Base-by-base conservation (phyloP, 1,140 invertebrate species). In the Drosophila rhopaloa region DNA sequence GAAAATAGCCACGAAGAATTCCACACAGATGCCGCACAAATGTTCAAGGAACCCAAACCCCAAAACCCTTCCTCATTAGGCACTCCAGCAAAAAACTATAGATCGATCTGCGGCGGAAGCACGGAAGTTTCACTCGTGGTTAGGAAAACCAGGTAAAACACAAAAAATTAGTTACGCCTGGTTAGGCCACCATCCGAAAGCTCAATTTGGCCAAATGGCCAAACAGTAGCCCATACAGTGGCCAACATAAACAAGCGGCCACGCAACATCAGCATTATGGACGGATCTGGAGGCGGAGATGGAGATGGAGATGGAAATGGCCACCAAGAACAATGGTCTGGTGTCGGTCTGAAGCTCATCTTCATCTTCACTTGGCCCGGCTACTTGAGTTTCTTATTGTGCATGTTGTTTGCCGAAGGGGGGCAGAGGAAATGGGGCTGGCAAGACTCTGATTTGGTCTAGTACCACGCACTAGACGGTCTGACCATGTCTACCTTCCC, bases 121-220 rank as follows among this genome's bases (percentile, higher is more conserved):
- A 37, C 63, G 57, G 57, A 86, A 76, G 79, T 72, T 86, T 81
- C 43, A 59, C 60, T 62, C 10, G 51, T 60, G 50, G 35, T 37
- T 29, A 80, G 67, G 44, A 74, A 44, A 44, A 27, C 32, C 53
- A 58, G 43, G 66, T 46, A 71, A 54, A 54, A 63, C 58, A 58
- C 48, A 76, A 59, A 66, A 57, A 76, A 63, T 78, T 89, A 73
- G 84, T 88, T 77, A 79, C 83, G 83, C 66, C 84, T 83, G 83
- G 84, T 79, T 89, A 83, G 70, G 48, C 61, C 67, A 50, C 55
- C 47, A 80, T 61, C 65, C 56, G 57, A 59, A 73, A 68, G 74
- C 75, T 68, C 67, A 89, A 89, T 80, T 89, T 77, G 72, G 84
- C 83, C 6, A 89, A 89, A 79, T 83, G 76, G 65, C 81, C 76